Conservation (phyloP, 1,140 invertebrate genomes). For the Bombus breviceps region DNA sequence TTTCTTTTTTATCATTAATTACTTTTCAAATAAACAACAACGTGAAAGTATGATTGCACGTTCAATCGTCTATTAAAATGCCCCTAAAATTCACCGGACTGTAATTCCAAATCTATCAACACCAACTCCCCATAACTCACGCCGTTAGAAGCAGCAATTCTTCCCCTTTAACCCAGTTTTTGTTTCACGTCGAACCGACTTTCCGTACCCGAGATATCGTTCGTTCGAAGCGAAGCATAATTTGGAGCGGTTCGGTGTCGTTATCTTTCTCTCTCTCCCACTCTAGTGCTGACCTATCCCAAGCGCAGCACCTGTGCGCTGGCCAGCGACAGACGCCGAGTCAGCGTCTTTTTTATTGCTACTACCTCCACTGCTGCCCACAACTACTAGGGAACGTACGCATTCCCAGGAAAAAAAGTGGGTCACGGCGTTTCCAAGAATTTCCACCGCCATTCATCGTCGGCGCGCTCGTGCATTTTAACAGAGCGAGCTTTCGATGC, state of each 20-base stretch:
- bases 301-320: neutral
- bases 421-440: slow-evolving; percentile 7
- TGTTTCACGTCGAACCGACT: neutral
- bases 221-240: neutral
- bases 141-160: neutral
- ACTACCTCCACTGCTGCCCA: no score
- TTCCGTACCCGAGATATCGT: neutral
- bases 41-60: no score
- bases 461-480: neutral
- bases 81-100: neutral
- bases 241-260: neutral
- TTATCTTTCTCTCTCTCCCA: neutral
- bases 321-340: slow-evolving; percentile 1
- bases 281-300: neutral
- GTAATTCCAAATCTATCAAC: neutral
- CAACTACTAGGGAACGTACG: neutral
- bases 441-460: slow-evolving; percentile 9
- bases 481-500: neutral
- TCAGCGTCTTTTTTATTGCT: neutral
- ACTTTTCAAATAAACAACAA: no score
- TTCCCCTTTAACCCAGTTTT: neutral
- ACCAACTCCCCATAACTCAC: no score
- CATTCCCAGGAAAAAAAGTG: neutral
- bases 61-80: neutral
- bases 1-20: no score